Conservation (phyloP, 2,797 vertebrate genomes). For the Bradypus variegatus region DNA sequence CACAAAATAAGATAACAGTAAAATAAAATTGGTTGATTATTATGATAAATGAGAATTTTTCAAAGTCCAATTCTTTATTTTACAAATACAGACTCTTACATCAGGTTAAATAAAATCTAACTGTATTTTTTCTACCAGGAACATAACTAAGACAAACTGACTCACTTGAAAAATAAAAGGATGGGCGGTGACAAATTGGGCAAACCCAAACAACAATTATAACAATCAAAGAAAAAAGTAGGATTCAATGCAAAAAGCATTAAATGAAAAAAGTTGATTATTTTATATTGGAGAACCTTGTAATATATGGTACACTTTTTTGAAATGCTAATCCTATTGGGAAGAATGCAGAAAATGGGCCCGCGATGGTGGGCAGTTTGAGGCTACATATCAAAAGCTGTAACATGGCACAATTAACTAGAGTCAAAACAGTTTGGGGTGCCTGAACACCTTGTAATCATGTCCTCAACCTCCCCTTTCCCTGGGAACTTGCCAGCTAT, state of each 20-base stretch:
- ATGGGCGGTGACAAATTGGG: background rate
- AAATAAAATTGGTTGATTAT: background rate
- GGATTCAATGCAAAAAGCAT: background rate
- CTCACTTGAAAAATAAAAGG: background rate
- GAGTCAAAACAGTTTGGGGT: too few species aligned
- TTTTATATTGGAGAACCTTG: background rate
- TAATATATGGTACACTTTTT: background rate
- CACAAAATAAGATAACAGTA: background rate
- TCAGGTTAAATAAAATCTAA: background rate
- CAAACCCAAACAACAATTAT: background rate
- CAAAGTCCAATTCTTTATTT: background rate
- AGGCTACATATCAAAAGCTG: background rate
- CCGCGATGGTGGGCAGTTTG: background rate
- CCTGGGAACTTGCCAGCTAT: background rate
- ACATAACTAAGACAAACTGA: background rate
- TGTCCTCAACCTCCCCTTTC: background rate
- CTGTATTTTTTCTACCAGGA: background rate
- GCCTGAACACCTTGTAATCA: background rate
- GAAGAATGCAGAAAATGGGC: background rate
- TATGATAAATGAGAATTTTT: background rate
- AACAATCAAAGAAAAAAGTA: background rate
- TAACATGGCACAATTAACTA: too few species aligned
- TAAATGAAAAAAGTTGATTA: background rate
- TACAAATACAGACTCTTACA: background rate
- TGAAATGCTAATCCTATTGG: background rate